A percentile compares a stretch with the other conserved stretches of the same genome.
These are phyloP conservation scores for Oxytorus armatus DNA, from an alignment of 2,888 invertebrate genomes.

Conservation along the genomic window DNA sequence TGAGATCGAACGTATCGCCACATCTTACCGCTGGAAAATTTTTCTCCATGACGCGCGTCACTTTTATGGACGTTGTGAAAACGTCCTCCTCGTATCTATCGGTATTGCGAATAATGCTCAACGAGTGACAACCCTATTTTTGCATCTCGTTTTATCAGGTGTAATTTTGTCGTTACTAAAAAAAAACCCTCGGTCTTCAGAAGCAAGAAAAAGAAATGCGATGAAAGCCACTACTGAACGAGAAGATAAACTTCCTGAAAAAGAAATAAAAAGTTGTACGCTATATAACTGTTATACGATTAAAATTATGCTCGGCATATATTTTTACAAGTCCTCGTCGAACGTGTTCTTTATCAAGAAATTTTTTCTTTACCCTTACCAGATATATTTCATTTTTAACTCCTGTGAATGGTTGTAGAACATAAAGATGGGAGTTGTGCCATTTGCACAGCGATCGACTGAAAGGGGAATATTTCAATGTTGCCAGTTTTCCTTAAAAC, in stretches of 20 bases:
- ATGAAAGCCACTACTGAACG: not conserved
- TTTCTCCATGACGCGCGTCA: slow-evolving; percentile 74
- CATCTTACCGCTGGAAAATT: slow-evolving; percentile 77
- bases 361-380: too few species aligned
- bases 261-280: not conserved
- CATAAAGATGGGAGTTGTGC: too few species aligned
- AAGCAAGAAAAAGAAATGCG: not conserved
- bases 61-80: slow-evolving; percentile 76
- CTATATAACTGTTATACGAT: not conserved
- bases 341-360: too few species aligned
- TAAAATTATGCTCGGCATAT: not conserved
- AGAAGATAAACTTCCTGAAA: not conserved
- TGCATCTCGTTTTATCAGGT: not conserved
- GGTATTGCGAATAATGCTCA: slow-evolving; percentile 65
- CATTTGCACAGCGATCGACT: too few species aligned
- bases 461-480: too few species aligned
- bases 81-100: slow-evolving; percentile 71
- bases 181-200: not conserved
- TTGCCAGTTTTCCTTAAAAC: too few species aligned
- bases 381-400: too few species aligned
- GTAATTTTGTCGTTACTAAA: not conserved
- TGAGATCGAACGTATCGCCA: slow-evolving; percentile 70
- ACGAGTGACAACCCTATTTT: slow-evolving; percentile 40
- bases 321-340: too few species aligned
- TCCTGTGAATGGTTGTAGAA: too few species aligned